Evolutionary conservation across 2,888 invertebrate species (phyloP), one percentile per base, ranked within the genome.

Genomic region (Halictus quadricinctus): DNA sequence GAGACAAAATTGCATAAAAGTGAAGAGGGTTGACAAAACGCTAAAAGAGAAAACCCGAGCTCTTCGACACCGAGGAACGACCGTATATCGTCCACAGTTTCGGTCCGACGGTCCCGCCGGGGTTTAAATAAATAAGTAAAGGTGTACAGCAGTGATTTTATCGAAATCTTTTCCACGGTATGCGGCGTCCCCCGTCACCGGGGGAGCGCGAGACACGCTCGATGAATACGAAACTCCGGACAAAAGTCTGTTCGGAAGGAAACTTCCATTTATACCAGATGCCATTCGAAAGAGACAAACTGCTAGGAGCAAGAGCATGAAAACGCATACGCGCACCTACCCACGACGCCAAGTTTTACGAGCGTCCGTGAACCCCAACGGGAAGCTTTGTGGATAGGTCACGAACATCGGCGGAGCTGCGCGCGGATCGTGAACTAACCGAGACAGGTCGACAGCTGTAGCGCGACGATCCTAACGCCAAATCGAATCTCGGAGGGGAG

Each of bases 371-470:
- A 89, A 87, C 82, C 81, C 80, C 83, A 72, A 88, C 80, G 79
- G 81, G 75, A 88, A 81, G 81, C 87, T 86, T 79, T 66, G 86
- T 76, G 86, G 84, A 88, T 88, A 87, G 83, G 81, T 88, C 87
- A 81, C 83, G 85, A 87, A 85, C 85, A 83, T 79, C 72, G 72
- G 29, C 21, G 69, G 18, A 75, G 48, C 77, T 50, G 79, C 54
- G 36, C 29, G 58, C 36, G 79, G 76, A 80, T 73, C 85, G 84
- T 73, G 78, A 80, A 84, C 81, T 58, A 58, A 58, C 74, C 74
- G 75, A 21, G 79, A 87, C 88, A 88, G 80, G 80, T 84, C 86
- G 77, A 87, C 88, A 88, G 87, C 88, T 87, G 88, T 85, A 85
- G 41, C 80, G 76, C 80, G 76, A 83, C 86, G 80, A 80, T 84